A percentile compares a stretch with the other conserved stretches of the same genome.
phyloP scores from a whole-genome alignment of 1,140 invertebrate species.

The Sinonovacula constricta region DNA sequence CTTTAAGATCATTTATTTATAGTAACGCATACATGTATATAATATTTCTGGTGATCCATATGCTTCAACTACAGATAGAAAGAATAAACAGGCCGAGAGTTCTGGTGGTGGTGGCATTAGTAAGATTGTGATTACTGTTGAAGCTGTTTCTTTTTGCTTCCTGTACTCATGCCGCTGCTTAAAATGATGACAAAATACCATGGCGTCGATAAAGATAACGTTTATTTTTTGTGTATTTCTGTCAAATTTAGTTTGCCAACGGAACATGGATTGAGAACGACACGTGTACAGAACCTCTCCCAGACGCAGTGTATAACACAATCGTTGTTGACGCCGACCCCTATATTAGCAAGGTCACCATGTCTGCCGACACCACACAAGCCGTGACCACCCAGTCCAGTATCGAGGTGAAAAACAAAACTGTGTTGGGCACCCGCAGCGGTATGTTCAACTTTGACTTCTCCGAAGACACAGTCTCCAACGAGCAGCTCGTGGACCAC shows the following conservation, averaged over 20 bases:
- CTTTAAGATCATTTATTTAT: background rate
- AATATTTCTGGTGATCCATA: background rate
- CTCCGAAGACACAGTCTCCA: constrained; percentile 5
- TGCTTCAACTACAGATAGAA: background rate
- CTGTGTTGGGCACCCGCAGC: too few species aligned
- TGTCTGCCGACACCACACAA: too few species aligned
- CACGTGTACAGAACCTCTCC: background rate
- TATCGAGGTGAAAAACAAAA: constrained; percentile 12
- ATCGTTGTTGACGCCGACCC: constrained; percentile 9
- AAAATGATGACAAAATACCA: too few species aligned
- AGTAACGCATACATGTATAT: background rate
- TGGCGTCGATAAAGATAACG: too few species aligned
- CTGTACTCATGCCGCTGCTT: too few species aligned
- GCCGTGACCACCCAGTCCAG: too few species aligned
- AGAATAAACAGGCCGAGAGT: background rate
- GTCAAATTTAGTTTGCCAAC: too few species aligned
- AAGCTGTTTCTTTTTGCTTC: too few species aligned
- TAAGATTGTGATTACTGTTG: too few species aligned
- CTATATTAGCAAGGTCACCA: too few species aligned
- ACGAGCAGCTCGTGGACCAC: background rate
- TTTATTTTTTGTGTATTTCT: too few species aligned
- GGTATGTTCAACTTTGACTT: constrained; percentile 5
- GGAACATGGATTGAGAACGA: background rate
- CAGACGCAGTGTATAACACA: background rate
- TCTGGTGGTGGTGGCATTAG: background rate